phyloP scores from a whole-genome alignment of 1,140 invertebrate genomes.

The Gryllus bimaculatus region DNA sequence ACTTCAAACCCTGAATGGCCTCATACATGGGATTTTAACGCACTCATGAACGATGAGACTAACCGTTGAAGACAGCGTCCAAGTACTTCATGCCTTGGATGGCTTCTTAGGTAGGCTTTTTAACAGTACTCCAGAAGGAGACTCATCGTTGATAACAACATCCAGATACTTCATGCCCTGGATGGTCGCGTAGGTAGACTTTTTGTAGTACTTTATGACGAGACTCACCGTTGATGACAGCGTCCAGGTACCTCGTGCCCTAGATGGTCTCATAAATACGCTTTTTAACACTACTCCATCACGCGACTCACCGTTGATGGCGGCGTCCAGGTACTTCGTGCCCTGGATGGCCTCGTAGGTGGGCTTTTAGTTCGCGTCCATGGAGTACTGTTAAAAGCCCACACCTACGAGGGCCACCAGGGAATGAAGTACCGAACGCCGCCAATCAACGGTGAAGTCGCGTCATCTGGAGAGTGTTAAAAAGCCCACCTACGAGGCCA shows the following conservation, averaged over 20 bases:
- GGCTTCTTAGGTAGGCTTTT: slow-evolving; percentile 29
- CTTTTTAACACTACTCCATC: slow-evolving; percentile 26
- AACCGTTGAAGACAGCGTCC: slow-evolving; percentile 33
- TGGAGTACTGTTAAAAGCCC: too few species aligned
- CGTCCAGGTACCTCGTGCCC: slow-evolving; percentile 41
- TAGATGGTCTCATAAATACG: slow-evolving; percentile 30
- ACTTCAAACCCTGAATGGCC: slow-evolving; percentile 46
- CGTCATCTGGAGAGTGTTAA: too few species aligned
- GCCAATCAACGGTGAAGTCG: too few species aligned
- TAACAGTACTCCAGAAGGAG: slow-evolving; percentile 25
- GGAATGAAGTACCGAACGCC: too few species aligned
- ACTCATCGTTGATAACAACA: slow-evolving; percentile 30
- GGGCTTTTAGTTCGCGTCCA: too few species aligned
- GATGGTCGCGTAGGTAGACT: slow-evolving; percentile 42
- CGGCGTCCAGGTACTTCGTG: slow-evolving; percentile 43
- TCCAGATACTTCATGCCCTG: slow-evolving; percentile 47
- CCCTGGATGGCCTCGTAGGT: slow-evolving; percentile 31
- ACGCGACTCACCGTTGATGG: slow-evolving; percentile 23
- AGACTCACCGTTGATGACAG: slow-evolving; percentile 28
- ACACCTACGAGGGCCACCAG: too few species aligned
- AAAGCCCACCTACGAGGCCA: too few species aligned
- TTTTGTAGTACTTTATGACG: too few species aligned
- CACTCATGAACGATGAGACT: too few species aligned
- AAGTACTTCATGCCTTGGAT: slow-evolving; percentile 39
- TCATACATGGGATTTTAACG: slow-evolving; percentile 36